Evolutionary conservation across 2,113 vertebrate genomes (phyloP).

Genomic region (Thunnus maccoyii): DNA sequence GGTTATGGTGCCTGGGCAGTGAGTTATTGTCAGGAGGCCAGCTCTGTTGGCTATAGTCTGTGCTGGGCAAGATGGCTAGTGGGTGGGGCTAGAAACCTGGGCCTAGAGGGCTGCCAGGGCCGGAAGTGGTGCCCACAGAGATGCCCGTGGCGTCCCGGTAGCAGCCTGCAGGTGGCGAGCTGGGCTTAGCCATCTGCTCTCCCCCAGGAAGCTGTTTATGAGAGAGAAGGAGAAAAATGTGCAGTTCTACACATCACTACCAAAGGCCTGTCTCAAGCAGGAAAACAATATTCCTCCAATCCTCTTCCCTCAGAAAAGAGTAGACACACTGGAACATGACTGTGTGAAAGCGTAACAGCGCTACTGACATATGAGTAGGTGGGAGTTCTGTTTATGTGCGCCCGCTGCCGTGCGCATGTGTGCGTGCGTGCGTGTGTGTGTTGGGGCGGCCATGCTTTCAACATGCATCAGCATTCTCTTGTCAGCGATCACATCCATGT

Average conservation of each 20-base stretch:
- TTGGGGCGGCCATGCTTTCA: slow-evolving; percentile 60
- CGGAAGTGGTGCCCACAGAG: slow-evolving; percentile 66
- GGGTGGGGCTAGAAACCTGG: slow-evolving; percentile 64
- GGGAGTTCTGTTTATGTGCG: slow-evolving; percentile 39
- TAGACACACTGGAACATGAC: slow-evolving; percentile 12
- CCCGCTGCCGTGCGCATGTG: neutral
- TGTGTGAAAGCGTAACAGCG: slow-evolving; percentile 38
- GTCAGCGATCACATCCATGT: slow-evolving; percentile 55
- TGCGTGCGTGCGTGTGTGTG: slow-evolving; percentile 2
- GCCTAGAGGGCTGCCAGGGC: slow-evolving; percentile 64
- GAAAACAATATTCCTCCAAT: slow-evolving; percentile 43
- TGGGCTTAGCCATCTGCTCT: slow-evolving; percentile 85
- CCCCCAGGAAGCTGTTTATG: slow-evolving; percentile 81
- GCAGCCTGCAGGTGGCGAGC: slow-evolving; percentile 83
- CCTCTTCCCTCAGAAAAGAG: slow-evolving; percentile 15
- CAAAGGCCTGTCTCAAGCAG: slow-evolving; percentile 57
- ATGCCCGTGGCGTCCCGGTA: slow-evolving; percentile 69
- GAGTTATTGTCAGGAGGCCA: slow-evolving; percentile 73
- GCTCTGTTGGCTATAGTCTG: slow-evolving; percentile 52
- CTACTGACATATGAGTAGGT: slow-evolving; percentile 55
- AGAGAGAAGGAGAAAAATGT: slow-evolving; percentile 76
- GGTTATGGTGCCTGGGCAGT: slow-evolving; percentile 77
- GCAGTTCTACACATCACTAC: slow-evolving; percentile 79
- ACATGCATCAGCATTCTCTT: slow-evolving; percentile 67
- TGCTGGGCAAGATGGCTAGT: slow-evolving; percentile 54